A percentile compares a stretch with the other conserved stretches of the same genome.
Evolutionary conservation across 2,888 invertebrate genomes (phyloP).

Genomic region (Mythimna loreyi): DNA sequence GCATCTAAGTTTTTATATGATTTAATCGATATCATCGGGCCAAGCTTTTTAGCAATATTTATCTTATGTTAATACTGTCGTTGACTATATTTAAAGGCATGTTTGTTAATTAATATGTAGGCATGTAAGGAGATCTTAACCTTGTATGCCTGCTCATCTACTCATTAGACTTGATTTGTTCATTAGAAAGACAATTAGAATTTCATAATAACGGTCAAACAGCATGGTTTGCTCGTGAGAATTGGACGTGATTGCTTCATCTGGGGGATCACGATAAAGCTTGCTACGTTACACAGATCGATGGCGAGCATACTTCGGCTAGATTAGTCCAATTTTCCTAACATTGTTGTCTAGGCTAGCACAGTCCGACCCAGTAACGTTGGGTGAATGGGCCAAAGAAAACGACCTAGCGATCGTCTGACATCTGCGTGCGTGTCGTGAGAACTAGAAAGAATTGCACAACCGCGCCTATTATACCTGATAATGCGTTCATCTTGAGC

Average conservation of each 20-base stretch:
- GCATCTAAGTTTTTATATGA: not conserved
- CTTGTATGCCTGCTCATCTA: slow-evolving; percentile 28
- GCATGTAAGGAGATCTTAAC: slow-evolving; percentile 21
- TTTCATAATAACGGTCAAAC: slow-evolving; percentile 72
- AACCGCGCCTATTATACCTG: slow-evolving; percentile 56
- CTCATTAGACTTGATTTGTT: slow-evolving; percentile 51
- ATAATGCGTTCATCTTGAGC: slow-evolving; percentile 34
- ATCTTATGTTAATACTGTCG: not conserved
- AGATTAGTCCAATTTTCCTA: slow-evolving; percentile 72
- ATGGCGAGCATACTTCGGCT: slow-evolving; percentile 64
- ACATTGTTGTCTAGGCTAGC: slow-evolving; percentile 66
- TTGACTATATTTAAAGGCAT: slow-evolving; percentile 16
- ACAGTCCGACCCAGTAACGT: slow-evolving; percentile 58
- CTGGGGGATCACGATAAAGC: slow-evolving; percentile 71
- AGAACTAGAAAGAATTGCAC: slow-evolving; percentile 70
- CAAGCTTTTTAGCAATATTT: slow-evolving; percentile 3
- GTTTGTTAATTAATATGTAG: slow-evolving; percentile 45
- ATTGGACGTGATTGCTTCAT: slow-evolving; percentile 73
- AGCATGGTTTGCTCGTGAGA: slow-evolving; percentile 74
- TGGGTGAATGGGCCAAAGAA: slow-evolving; percentile 73
- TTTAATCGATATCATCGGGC: not conserved
- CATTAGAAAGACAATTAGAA: slow-evolving; percentile 68
- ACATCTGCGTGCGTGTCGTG: slow-evolving; percentile 62
- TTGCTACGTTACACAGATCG: slow-evolving; percentile 62
- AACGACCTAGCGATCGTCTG: slow-evolving; percentile 62